These are phyloP conservation scores for Entosphenus tridentatus DNA, from an alignment of 2,113 vertebrate genomes.

Conservation along the genomic window DNA sequence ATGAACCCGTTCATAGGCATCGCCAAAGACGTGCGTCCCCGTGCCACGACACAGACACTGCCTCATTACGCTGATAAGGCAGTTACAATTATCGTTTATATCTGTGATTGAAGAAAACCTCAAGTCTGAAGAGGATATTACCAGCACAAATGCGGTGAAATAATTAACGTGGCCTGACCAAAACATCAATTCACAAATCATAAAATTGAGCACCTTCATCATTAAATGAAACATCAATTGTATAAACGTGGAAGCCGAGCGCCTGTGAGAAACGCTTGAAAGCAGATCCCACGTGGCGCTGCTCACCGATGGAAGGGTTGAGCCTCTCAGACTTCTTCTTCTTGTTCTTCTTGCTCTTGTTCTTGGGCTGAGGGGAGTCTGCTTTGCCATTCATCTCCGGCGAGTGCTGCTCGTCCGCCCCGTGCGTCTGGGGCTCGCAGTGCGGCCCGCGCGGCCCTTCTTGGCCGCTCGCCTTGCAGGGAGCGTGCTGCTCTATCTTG, in stretches of 20 bases:
- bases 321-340: slow-evolving; percentile 80
- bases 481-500: too few relatives aligned
- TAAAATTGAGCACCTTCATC: not conserved
- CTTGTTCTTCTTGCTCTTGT: slow-evolving; percentile 57
- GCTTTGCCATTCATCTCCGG: slow-evolving; percentile 32
- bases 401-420: slow-evolving; percentile 22
- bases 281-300: not conserved
- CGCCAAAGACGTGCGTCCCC: too few relatives aligned
- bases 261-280: not conserved
- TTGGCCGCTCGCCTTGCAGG: too few relatives aligned
- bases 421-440: too few relatives aligned
- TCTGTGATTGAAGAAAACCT: too few relatives aligned
- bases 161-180: not conserved
- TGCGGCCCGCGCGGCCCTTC: too few relatives aligned
- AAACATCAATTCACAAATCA: slow-evolving; percentile 5
- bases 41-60: too few relatives aligned
- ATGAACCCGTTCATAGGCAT: too few relatives aligned
- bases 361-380: slow-evolving; percentile 44
- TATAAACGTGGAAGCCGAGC: not conserved
- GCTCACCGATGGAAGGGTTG: slow-evolving; percentile 59
- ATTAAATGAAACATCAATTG: not conserved
- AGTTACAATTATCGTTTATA: too few relatives aligned
- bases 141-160: not conserved
- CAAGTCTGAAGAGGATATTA: not conserved
- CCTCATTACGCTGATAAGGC: too few relatives aligned